A percentile compares a stretch with the other conserved stretches of the same genome.
Evolutionary conservation across 2,888 invertebrate species (phyloP).

Genomic region (Cinara cedri): DNA sequence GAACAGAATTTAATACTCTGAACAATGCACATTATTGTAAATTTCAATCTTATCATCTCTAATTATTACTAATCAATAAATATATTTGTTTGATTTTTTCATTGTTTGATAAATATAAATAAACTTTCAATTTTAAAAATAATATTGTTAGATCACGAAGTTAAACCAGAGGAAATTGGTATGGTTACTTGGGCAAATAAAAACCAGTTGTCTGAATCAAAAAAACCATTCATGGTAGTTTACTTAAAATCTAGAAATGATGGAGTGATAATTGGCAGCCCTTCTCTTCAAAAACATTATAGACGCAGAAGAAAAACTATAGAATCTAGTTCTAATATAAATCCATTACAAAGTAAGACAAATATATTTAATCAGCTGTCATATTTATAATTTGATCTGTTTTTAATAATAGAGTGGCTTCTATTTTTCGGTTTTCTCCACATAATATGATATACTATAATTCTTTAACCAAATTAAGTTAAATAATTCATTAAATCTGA

Average conservation of each 20-base stretch:
- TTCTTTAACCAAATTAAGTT: too few relatives aligned
- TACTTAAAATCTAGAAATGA: constrained; percentile 76
- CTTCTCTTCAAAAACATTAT: constrained; percentile 58
- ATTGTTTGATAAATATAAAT: too few relatives aligned
- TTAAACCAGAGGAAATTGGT: constrained; percentile 84
- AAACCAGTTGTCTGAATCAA: constrained; percentile 70
- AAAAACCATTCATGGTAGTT: constrained; percentile 90
- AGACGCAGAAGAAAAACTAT: constrained; percentile 65
- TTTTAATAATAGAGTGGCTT: too few relatives aligned
- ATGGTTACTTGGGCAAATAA: constrained; percentile 74
- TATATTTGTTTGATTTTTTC: too few relatives aligned
- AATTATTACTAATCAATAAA: too few relatives aligned
- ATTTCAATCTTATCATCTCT: too few relatives aligned
- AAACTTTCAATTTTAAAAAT: too few relatives aligned
- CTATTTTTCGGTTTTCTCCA: too few relatives aligned
- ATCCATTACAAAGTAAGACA: constrained; percentile 59
- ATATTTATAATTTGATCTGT: background rate
- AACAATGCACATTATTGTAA: too few relatives aligned
- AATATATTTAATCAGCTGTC: background rate
- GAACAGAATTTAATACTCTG: too few relatives aligned
- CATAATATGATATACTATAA: too few relatives aligned
- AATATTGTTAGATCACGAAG: constrained; percentile 71
- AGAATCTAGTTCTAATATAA: constrained; percentile 59
- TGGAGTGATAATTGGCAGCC: constrained; percentile 31
- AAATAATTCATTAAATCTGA: too few relatives aligned